These are phyloP conservation scores for Sciurus vulgaris DNA, from an alignment of 2,797 vertebrate species.

Conservation along the genomic window DNA sequence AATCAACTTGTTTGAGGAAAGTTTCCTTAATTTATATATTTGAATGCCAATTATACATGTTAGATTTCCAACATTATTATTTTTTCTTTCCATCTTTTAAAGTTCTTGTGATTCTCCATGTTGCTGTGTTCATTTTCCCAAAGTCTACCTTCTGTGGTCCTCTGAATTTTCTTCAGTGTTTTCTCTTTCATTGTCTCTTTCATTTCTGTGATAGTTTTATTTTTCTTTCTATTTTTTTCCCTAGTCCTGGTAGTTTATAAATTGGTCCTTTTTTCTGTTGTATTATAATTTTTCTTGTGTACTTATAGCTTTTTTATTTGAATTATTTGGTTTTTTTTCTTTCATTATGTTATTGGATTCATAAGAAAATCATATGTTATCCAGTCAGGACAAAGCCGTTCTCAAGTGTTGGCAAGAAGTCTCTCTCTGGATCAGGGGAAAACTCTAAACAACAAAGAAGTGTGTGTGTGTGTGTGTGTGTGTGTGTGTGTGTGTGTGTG, in stretches of 20 bases:
- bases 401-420: background rate
- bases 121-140: background rate
- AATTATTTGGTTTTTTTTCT: background rate
- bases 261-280: background rate
- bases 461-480: background rate
- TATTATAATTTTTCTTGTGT: background rate
- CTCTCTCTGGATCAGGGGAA: background rate
- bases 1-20: background rate
- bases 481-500: background rate
- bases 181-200: background rate
- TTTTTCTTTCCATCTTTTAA: background rate
- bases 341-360: constrained; percentile 33
- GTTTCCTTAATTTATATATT: background rate
- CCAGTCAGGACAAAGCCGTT: background rate
- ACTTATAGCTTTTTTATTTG: background rate
- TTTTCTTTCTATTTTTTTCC: background rate
- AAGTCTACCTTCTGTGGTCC: background rate
- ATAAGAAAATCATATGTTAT: constrained; percentile 13
- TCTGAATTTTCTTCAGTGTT: background rate
- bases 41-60: background rate
- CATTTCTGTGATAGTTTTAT: background rate
- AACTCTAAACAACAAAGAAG: background rate
- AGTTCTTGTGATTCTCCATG: background rate
- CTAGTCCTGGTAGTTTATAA: background rate
- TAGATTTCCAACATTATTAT: background rate